Base-by-base conservation (phyloP, 2,888 invertebrate genomes). In the Papilio demoleus region DNA sequence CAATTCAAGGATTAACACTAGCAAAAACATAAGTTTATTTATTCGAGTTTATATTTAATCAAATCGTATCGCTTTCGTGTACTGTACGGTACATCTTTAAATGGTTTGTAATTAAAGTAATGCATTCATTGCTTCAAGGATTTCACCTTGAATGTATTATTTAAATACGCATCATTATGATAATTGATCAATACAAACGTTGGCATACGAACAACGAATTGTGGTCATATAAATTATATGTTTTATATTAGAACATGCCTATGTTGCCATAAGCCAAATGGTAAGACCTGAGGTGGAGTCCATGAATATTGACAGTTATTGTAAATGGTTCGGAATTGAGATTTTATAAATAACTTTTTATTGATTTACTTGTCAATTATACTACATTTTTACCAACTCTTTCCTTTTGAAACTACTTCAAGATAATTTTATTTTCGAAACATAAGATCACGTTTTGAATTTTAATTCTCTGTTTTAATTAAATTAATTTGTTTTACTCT, bases 121-220 rank as follows among this genome's bases (percentile, higher is more conserved):
- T 61, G 59, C 17, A 47, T 38, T 61, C 53, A 45, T 58, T 58
- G 50, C 42, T 61, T 58, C 70, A 60, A 66, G 47, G 64, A 63
- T 66, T 66, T 60, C 53, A 40, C 63, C 45, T 65, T 65, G 59
- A 65, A 58, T 45, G n/a, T 38, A 47, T 65, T 36, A 65, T 59
- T 65, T 34, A 40, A 59, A 59, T 34, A 36, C 31, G 22, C 47
- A 47, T 65, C 31, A 22, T 42, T 56, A 53, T 42, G 42, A 65
- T 40, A 56, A 56, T 56, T 27, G 8, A 34, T n/a, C 50, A 50
- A 50, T 53, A 53, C 31, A 31, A n/a, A 53, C 17, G 53, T 31
- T 53, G 9, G 53, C 31, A 31, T n/a, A n/a, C 27, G n/a, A 14
- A n/a, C n/a, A n/a, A n/a, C 53, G n/a, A n/a, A 27, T n/a, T 27